Evolutionary conservation across 2,888 invertebrate genomes (phyloP), one percentile per base, ranked within the genome.

Genomic region (Drosophila demipolita): DNA sequence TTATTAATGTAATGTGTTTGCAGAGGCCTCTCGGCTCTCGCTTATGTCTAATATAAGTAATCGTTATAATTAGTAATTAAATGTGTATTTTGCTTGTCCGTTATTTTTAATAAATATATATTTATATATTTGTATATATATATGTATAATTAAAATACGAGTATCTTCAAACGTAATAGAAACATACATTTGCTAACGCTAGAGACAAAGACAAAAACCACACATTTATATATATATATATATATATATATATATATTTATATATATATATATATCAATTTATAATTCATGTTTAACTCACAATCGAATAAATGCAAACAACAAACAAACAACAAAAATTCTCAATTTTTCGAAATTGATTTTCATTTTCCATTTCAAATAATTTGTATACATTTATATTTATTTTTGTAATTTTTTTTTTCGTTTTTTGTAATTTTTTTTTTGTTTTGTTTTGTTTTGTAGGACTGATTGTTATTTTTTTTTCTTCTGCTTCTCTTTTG

Each of bases 1-100:
- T 84, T 84, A 87, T 84, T 87, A 79, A 81, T 71, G 64, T 66
- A 79, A 81, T 69, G 68, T 67, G 53, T 73, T 55, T 79, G 85
- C 65, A 70, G 75, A 48, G 38, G 57, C 62, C 62, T 52, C 29
- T 29, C 54, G 75, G 78, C 70, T 52, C 38, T 71, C 75, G 66
- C 82, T 81, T 86, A 78, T 38, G 48, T 55, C 65, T 83, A 87
- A 57, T 74, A 65, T 70, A 83, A 79, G 75, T 76, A 86, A 83
- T 83, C 82, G 70, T 80, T 83, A 83, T 76, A 80, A 78, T 75
- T 73, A 83, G 35, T 76, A 78, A 81, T 81, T 78, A 69, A 75
- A 73, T 73, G 68, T 68, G 49, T 69, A 59, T 64, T 60, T 40
- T 55, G 63, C 66, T 55, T 62, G 73, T 48, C 49, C 32, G 63